These are phyloP conservation scores for Anarsia innoxiella DNA, from an alignment of 2,888 invertebrate species.

Conservation along the genomic window DNA sequence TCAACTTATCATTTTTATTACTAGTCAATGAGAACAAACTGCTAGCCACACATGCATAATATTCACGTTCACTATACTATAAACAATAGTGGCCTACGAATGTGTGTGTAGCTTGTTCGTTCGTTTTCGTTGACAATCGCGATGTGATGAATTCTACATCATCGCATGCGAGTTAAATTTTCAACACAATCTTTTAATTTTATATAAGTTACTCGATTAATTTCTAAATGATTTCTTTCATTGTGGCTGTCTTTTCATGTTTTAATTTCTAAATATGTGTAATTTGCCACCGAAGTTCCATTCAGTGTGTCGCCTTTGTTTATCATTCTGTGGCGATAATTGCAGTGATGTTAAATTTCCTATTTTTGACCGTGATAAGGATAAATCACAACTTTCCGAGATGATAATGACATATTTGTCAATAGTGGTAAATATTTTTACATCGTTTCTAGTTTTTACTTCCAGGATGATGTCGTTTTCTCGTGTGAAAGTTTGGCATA, in stretches of 20 bases:
- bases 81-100: conserved; percentile 57
- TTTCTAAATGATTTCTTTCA: conserved; percentile 73
- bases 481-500: conserved; percentile 74
- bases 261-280: conserved; percentile 86
- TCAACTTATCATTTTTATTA: conserved; percentile 62
- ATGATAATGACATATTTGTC: conserved; percentile 87
- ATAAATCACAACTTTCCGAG: conserved; percentile 79
- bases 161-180: conserved; percentile 74
- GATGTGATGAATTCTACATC: conserved; percentile 74
- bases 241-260: conserved; percentile 67
- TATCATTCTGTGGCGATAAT: conserved; percentile 84
- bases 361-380: conserved; percentile 85
- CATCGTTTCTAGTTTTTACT: conserved; percentile 34
- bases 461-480: conserved; percentile 53
- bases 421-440: conserved; percentile 79
- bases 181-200: conserved; percentile 69
- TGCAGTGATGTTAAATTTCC: conserved; percentile 84
- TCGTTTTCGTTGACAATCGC: conserved; percentile 72
- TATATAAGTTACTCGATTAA: conserved; percentile 65
- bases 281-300: conserved; percentile 94
- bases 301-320: conserved; percentile 95
- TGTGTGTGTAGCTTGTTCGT: conserved; percentile 71
- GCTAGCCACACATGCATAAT: conserved; percentile 42
- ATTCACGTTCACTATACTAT: conserved; percentile 55
- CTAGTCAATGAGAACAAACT: conserved; percentile 57